Percentiles rank a stretch among this genome's conserved stretches.
Conservation (phyloP, 2,113 vertebrate genomes). For the Chloroceryle aenea region DNA sequence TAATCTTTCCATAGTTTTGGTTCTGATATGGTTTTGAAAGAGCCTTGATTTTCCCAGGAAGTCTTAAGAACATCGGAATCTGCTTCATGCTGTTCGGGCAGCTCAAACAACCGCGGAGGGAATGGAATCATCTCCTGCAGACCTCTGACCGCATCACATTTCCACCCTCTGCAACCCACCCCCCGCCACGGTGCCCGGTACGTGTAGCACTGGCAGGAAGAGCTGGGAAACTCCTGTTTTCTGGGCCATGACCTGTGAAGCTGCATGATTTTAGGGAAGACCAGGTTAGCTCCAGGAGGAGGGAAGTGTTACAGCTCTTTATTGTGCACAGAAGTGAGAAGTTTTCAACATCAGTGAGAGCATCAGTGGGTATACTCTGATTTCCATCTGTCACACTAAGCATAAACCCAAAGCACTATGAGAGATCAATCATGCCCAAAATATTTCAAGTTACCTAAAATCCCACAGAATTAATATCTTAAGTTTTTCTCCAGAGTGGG, state of each 20-base stretch:
- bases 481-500: background rate
- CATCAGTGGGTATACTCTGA: background rate
- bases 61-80: background rate
- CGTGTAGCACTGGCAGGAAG: background rate
- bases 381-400: background rate
- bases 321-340: background rate
- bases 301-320: background rate
- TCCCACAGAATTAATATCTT: background rate
- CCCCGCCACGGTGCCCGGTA: background rate
- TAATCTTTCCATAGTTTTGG: background rate
- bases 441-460: slow-evolving; percentile 5
- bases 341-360: background rate
- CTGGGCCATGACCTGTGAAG: background rate
- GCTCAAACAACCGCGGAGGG: background rate
- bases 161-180: background rate
- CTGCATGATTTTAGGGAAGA: background rate
- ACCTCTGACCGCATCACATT: background rate
- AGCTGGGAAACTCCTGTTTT: slow-evolving; percentile 9
- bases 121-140: background rate
- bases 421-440: background rate
- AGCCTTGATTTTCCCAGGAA: background rate
- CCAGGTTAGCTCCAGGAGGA: background rate
- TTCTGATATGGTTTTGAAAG: background rate
- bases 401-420: background rate
- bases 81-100: background rate